phyloP scores from a whole-genome alignment of 2,797 vertebrate species.

The Diplodus puntazzo region DNA sequence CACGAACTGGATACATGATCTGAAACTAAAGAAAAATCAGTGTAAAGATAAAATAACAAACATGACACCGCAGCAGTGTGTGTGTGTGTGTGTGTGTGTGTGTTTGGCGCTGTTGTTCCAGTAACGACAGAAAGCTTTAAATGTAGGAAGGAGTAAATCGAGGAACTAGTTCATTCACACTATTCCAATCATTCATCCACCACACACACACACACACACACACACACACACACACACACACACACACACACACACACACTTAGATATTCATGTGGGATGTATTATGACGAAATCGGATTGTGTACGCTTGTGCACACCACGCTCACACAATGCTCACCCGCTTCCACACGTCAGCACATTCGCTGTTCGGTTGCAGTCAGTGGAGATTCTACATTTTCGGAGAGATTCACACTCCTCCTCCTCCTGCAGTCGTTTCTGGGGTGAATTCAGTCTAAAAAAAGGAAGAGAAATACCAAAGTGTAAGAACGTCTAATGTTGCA shows the following conservation, averaged over 20 bases:
- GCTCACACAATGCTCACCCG: slow-evolving; percentile 36
- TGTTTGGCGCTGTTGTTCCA: slow-evolving; percentile 5
- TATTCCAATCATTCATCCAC: slow-evolving; percentile 49
- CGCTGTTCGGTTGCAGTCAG: slow-evolving; percentile 37
- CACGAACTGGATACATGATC: slow-evolving; percentile 20
- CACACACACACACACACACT: slow-evolving; percentile 4
- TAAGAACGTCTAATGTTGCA: not conserved
- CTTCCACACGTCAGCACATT: slow-evolving; percentile 50
- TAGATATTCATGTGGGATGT: slow-evolving; percentile 60
- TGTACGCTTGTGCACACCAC: slow-evolving; percentile 43
- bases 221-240: not conserved
- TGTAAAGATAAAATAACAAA: not conserved
- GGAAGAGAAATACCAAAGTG: not conserved
- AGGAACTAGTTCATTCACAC: slow-evolving; percentile 56
- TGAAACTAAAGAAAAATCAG: not conserved
- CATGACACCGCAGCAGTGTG: not conserved
- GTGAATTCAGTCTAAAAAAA: slow-evolving; percentile 8
- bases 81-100: slow-evolving; percentile 7
- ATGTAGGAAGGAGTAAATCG: slow-evolving; percentile 29
- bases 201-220: not conserved
- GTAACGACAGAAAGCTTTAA: slow-evolving; percentile 24
- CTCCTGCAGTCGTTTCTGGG: slow-evolving; percentile 13
- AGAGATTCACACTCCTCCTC: slow-evolving; percentile 18
- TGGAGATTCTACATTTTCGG: slow-evolving; percentile 35
- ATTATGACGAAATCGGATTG: slow-evolving; percentile 53